A percentile compares a stretch with the other conserved stretches of the same genome.
Conservation (phyloP, 2,797 vertebrate species). For the Semotilus atromaculatus region DNA sequence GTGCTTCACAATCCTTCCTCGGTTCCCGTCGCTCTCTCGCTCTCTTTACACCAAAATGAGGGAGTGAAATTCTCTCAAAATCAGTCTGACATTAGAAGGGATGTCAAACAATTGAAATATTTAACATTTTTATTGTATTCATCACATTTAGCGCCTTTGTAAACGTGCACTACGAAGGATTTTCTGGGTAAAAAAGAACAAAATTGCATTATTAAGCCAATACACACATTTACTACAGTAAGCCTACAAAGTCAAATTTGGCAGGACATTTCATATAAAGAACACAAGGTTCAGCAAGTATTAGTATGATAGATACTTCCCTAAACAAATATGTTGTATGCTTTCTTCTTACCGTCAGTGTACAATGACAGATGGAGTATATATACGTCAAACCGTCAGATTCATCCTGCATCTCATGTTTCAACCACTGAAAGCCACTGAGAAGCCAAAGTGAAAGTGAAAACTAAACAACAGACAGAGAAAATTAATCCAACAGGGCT, state of each 20-base stretch:
- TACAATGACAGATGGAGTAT: too few species aligned
- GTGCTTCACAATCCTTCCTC: not conserved
- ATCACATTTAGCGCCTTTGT: not conserved
- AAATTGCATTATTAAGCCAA: not conserved
- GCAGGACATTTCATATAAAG: not conserved
- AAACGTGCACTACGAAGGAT: not conserved
- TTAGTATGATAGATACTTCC: not conserved
- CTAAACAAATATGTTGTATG: too few species aligned
- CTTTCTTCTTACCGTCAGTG: too few species aligned
- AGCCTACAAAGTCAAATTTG: not conserved
- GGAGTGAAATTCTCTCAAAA: not conserved
- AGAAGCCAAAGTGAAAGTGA: too few species aligned
- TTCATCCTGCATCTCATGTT: too few species aligned
- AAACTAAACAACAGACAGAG: not conserved
- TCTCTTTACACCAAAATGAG: not conserved
- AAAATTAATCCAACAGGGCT: not conserved
- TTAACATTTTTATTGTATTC: not conserved
- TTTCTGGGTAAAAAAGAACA: not conserved
- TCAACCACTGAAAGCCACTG: too few species aligned
- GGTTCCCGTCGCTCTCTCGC: not conserved
- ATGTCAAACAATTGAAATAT: not conserved
- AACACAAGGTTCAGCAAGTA: not conserved
- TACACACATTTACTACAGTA: not conserved
- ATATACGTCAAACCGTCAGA: too few species aligned
- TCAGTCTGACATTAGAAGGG: not conserved